Base-by-base conservation (phyloP, 1,140 invertebrate genomes). In the Mya arenaria region DNA sequence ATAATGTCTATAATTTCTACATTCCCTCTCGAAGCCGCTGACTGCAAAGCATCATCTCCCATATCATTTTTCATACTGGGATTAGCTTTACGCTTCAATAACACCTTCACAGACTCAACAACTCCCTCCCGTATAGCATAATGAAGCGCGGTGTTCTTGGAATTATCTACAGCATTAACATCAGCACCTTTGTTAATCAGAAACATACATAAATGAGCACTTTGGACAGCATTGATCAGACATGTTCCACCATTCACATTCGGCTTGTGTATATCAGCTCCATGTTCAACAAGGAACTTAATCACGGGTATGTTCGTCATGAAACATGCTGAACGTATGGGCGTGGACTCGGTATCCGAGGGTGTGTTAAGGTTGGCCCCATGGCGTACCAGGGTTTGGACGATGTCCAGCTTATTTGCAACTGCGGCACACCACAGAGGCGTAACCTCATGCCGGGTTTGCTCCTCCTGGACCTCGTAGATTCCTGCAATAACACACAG, bases 201-300 rank as follows among this genome's bases (percentile, higher is more conserved):
- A 93, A 96, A 97, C 52, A 95, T 94, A 91, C 97, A 98, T 19
- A 98, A 93, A 72, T 95, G 94, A 19, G 95, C 95, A 89, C 96
- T 97, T 93, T 98, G 97, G 52, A 98, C 97, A 1, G 97, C 97
- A 93, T 98, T 98, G 79, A 98, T 99, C 34, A 98, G 93, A 92
- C 97, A 98, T 0, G 97, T 98, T 73, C 97, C 97, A 73, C 97
- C 97, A 93, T 97, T 98, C 86, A 96, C 96, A 93, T 98, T 98
- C 0, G 97, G 95, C 83, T 95, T 95, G 74, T 96, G 94, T 85
- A 98, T 96, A 92, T 98, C 96, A 4, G 97, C 97, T 69, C 96
- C 96, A 89, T 96, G 94, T 89, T 96, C 95, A 10, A 98, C 96
- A 58, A 98, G 93, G 91, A 95, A 97, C 52, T 96, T 96, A 84